These are phyloP conservation scores for Morone chrysops DNA, from an alignment of 2,113 vertebrate genomes.

Conservation along the genomic window DNA sequence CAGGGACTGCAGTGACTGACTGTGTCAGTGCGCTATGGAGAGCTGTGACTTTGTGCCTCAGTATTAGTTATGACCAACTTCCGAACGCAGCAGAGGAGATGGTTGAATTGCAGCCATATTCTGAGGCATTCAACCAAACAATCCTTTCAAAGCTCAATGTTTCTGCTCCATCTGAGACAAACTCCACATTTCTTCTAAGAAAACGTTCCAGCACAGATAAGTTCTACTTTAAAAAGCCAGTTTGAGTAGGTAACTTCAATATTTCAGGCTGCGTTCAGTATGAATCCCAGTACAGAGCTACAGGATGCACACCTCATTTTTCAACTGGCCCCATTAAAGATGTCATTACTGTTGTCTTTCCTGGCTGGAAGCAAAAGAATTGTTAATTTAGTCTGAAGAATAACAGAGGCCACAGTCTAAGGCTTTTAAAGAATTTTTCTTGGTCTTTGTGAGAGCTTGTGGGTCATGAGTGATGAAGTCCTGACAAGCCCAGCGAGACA, in stretches of 20 bases:
- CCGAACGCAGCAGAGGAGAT: conserved; percentile 43
- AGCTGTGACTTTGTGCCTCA: conserved; percentile 41
- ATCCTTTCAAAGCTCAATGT: conserved; percentile 61
- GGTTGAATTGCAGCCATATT: conserved; percentile 59
- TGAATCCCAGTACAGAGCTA: conserved; percentile 24
- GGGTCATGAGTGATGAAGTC: conserved; percentile 27
- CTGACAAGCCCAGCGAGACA: neutral
- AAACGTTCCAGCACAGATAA: conserved; percentile 48
- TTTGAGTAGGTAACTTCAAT: conserved; percentile 52
- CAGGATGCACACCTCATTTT: conserved; percentile 27
- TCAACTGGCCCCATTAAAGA: conserved; percentile 14
- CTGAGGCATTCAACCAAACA: conserved; percentile 62
- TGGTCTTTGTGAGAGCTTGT: conserved; percentile 3
- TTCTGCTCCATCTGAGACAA: conserved; percentile 57
- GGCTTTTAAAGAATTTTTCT: conserved; percentile 6
- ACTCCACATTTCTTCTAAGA: conserved; percentile 48
- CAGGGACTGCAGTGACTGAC: conserved; percentile 8
- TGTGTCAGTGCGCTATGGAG: conserved; percentile 17
- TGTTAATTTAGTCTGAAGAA: conserved; percentile 7
- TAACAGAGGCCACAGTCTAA: neutral
- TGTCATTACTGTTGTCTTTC: neutral
- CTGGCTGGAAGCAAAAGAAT: conserved; percentile 8
- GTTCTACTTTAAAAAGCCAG: conserved; percentile 40
- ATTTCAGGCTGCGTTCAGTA: conserved; percentile 32
- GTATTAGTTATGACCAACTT: conserved; percentile 46